These are phyloP conservation scores for Alviniconcha marisindica DNA, from an alignment of 1,140 invertebrate species.

Conservation along the genomic window DNA sequence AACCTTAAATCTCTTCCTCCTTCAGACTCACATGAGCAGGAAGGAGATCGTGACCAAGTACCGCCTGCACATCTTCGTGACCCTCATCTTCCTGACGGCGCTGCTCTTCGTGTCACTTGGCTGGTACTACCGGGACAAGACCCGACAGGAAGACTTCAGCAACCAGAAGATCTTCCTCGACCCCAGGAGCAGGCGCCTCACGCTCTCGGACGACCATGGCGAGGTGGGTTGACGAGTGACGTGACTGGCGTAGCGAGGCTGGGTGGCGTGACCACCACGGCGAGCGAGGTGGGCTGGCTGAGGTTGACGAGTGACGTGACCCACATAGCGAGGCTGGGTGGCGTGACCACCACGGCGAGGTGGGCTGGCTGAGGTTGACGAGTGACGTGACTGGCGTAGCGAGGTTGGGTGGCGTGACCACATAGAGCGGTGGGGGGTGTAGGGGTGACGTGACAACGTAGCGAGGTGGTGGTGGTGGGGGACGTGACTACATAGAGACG, in stretches of 20 bases:
- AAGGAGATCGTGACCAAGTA: slow-evolving; percentile 56
- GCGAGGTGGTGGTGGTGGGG: too few relatives aligned
- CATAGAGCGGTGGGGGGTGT: too few relatives aligned
- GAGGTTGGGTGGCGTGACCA: too few relatives aligned
- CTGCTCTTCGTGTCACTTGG: slow-evolving; percentile 59
- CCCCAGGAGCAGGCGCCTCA: slow-evolving; percentile 50
- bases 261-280: too few relatives aligned
- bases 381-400: too few relatives aligned
- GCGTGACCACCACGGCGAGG: too few relatives aligned
- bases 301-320: not conserved
- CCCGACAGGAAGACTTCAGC: slow-evolving; percentile 46
- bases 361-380: too few relatives aligned
- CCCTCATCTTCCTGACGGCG: slow-evolving; percentile 57
- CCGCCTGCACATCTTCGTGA: slow-evolving; percentile 63
- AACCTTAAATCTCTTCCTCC: not conserved
- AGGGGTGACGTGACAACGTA: too few relatives aligned
- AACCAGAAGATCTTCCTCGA: slow-evolving; percentile 65
- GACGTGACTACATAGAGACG: too few relatives aligned
- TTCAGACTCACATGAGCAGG: slow-evolving; percentile 54
- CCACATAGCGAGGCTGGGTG: too few relatives aligned
- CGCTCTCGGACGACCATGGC: slow-evolving; percentile 39
- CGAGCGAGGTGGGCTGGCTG: too few relatives aligned
- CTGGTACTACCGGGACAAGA: slow-evolving; percentile 63
- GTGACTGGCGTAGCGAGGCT: too few relatives aligned
- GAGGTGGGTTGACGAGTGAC: slow-evolving; percentile 41